Evolutionary conservation across 1,140 invertebrate species (phyloP).

Genomic region (Drosophila paulistorum): DNA sequence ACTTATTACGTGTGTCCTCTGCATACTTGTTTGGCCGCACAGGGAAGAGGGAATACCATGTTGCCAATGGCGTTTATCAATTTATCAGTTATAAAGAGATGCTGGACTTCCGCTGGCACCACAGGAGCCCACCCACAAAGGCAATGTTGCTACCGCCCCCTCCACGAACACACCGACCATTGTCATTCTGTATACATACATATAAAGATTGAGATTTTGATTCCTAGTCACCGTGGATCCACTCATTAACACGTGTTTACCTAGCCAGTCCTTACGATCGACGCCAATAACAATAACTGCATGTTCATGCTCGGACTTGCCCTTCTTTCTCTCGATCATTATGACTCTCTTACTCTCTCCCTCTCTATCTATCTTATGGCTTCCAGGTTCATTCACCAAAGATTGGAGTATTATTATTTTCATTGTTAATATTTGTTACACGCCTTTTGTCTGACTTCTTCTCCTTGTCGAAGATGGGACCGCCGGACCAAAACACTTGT

Average conservation of each 20-base stretch:
- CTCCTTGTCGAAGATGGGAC: background rate
- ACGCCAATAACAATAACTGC: conserved; percentile 80
- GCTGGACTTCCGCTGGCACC: conserved; percentile 47
- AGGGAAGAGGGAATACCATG: conserved; percentile 10
- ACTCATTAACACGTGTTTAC: conserved; percentile 80
- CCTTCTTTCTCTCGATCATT: background rate
- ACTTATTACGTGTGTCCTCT: conserved; percentile 30
- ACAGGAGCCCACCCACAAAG: conserved; percentile 66
- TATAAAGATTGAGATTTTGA: background rate
- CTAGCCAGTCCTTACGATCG: conserved; percentile 73
- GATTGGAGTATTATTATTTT: conserved; percentile 76
- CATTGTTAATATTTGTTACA: conserved; percentile 82
- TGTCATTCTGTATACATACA: background rate
- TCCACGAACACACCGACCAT: background rate
- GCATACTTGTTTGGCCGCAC: conserved; percentile 42
- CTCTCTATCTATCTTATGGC: background rate
- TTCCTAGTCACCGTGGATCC: conserved; percentile 49
- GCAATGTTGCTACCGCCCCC: conserved; percentile 11
- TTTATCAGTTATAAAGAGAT: conserved; percentile 47
- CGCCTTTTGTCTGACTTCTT: conserved; percentile 64
- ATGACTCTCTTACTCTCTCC: background rate
- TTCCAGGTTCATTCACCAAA: conserved; percentile 66
- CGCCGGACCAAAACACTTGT: conserved; percentile 14
- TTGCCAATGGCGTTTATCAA: conserved; percentile 79
- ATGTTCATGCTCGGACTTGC: conserved; percentile 55